phyloP scores from a whole-genome alignment of 2,888 invertebrate species.

The Cheilosia variabilis region DNA sequence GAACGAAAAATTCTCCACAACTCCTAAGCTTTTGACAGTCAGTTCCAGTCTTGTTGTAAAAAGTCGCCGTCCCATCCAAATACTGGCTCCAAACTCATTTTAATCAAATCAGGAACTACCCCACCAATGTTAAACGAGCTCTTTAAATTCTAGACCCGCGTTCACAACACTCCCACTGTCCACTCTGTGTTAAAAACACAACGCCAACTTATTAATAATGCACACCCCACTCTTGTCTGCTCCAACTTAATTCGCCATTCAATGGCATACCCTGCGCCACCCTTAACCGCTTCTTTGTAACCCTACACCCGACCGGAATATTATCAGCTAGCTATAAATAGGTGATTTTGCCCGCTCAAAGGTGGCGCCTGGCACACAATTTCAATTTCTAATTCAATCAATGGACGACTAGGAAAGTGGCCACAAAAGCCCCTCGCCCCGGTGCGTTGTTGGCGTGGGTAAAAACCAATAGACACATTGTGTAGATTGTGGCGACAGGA shows the following conservation, averaged over 20 bases:
- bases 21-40: too few relatives aligned
- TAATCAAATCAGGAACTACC: too few relatives aligned
- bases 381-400: constrained; percentile 56
- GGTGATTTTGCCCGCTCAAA: constrained; percentile 27
- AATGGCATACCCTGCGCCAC: background rate
- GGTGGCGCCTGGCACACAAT: background rate
- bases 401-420: constrained; percentile 30
- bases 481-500: constrained; percentile 28
- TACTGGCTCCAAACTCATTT: too few relatives aligned
- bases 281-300: constrained; percentile 14
- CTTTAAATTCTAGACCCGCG: too few relatives aligned
- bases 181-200: too few relatives aligned
- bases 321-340: constrained; percentile 33
- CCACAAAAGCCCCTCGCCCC: constrained; percentile 21
- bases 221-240: too few relatives aligned
- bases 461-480: constrained; percentile 42
- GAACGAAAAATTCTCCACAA: too few relatives aligned
- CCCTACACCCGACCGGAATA: background rate
- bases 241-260: constrained; percentile 13
- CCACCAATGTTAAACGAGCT: too few relatives aligned
- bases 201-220: too few relatives aligned
- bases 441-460: background rate
- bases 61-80: too few relatives aligned
- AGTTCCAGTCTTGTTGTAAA: too few relatives aligned
- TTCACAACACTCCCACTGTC: too few relatives aligned